Conservation (phyloP, 1,140 invertebrate species). For the Conus betulinus region DNA sequence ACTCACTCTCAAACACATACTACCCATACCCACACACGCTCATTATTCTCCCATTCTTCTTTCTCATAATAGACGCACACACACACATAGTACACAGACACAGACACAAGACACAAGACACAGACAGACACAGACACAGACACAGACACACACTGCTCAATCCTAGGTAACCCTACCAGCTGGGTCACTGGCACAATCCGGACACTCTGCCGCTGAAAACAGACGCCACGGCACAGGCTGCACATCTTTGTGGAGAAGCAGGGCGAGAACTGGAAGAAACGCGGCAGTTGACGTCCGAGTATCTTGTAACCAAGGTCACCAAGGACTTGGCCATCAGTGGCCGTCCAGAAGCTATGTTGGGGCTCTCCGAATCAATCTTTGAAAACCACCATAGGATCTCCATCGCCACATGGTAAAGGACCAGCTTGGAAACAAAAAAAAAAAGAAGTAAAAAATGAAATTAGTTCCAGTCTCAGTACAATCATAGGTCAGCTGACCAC, state of each 20-base stretch:
- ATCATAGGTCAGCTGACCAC: too few species aligned
- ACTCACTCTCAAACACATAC: too few species aligned
- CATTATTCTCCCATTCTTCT: too few species aligned
- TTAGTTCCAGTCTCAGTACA: too few species aligned
- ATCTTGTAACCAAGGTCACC: background rate
- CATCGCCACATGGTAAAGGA: background rate
- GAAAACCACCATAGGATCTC: background rate
- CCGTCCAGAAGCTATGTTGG: background rate
- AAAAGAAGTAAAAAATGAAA: too few species aligned
- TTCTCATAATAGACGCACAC: too few species aligned
- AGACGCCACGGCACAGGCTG: background rate
- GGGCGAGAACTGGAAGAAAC: background rate
- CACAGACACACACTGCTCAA: background rate
- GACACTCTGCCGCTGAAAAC: background rate
- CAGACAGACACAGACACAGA: background rate
- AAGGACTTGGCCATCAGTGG: background rate
- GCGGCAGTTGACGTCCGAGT: background rate
- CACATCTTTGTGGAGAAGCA: background rate
- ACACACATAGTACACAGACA: too few species aligned
- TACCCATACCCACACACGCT: too few species aligned
- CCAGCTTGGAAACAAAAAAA: background rate
- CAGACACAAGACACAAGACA: too few species aligned
- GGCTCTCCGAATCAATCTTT: background rate
- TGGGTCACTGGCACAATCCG: background rate
- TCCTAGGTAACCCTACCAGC: background rate